Base-by-base conservation (phyloP, 2,888 invertebrate genomes). In the Nomada fabriciana region DNA sequence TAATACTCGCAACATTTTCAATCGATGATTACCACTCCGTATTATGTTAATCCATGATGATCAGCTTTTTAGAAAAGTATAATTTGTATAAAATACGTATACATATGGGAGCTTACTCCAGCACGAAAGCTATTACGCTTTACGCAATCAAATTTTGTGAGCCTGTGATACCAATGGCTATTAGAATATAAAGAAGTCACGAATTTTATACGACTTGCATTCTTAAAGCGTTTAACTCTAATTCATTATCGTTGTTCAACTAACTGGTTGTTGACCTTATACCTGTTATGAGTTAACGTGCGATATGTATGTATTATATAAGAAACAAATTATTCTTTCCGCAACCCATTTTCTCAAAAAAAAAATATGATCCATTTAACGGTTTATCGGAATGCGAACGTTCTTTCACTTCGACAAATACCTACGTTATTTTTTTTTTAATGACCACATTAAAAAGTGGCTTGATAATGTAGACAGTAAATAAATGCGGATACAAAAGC, bases 231-330 rank as follows among this genome's bases (percentile, higher is more conserved):
- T 59, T 67, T 68, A 64, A 59, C 72, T 77, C 29, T 60, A 78
- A 69, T 65, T 73, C 47, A 60, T 69, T 78, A 81, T 65, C 69
- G 50, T 36, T 57, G 53, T 43, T 53, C 43, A 25, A 64, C 29
- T 72, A 42, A 64, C 29, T 72, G 68, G 70, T 80, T 81, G 23
- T 69, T 73, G 64, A 80, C 65, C 64, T 80, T 60, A 75, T 53
- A 61, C 57, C 36, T 75, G 52, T 57, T 70, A 53, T 43, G 52
- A 76, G 29, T 76, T 53, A 47, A 20, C 29, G 42, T 29, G 36
- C 47, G 10, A 47, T 52, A 43, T 18, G 7, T 11, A 20, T 13
- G 15, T 43, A 43, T 77, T 73, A 65, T 25, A 65, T 77, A 73
- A 73, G 53, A 53, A 55, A 68, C 15, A 36, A 78, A 63, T 42